phyloP scores from a whole-genome alignment of 2,888 invertebrate species.

The Cephus nigrinus region DNA sequence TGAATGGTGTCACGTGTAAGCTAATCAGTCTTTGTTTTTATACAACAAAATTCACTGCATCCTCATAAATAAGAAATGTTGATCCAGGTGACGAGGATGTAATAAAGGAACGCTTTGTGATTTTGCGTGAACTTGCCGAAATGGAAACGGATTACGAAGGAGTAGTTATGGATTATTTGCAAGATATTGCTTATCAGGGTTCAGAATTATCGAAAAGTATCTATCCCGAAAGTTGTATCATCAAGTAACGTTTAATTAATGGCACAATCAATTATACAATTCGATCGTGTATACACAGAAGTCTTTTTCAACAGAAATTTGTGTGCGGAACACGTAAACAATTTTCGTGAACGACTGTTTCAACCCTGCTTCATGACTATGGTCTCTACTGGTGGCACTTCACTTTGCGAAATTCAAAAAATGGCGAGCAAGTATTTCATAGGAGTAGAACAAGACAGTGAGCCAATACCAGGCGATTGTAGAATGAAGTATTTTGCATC shows the following conservation, averaged over 20 bases:
- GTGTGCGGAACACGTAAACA: constrained; percentile 24
- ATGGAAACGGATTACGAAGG: constrained; percentile 61
- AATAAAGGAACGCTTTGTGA: constrained; percentile 51
- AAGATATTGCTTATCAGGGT: constrained; percentile 68
- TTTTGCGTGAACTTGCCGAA: constrained; percentile 60
- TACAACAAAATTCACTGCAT: background rate
- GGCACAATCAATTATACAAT: constrained; percentile 1
- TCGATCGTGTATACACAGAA: background rate
- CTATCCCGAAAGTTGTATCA: constrained; percentile 36
- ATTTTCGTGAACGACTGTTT: constrained; percentile 41
- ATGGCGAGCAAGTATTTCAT: constrained; percentile 31
- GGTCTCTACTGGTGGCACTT: constrained; percentile 40
- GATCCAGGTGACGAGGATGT: constrained; percentile 50
- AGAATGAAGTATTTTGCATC: constrained; percentile 4
- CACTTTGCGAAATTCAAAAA: constrained; percentile 33
- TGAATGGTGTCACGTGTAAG: constrained; percentile 43
- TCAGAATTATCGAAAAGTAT: constrained; percentile 65
- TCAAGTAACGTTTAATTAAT: constrained; percentile 32
- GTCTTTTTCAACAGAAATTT: constrained; percentile 30
- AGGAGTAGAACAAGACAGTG: constrained; percentile 4
- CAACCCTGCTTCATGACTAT: constrained; percentile 39
- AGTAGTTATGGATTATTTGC: constrained; percentile 68
- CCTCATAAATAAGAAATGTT: background rate
- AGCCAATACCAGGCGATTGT: background rate
- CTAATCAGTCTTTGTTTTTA: constrained; percentile 6